Percentiles rank a stretch among this genome's conserved stretches.
Conservation (phyloP, 2,888 invertebrate species). For the Chaetogeoica ovagalla region DNA sequence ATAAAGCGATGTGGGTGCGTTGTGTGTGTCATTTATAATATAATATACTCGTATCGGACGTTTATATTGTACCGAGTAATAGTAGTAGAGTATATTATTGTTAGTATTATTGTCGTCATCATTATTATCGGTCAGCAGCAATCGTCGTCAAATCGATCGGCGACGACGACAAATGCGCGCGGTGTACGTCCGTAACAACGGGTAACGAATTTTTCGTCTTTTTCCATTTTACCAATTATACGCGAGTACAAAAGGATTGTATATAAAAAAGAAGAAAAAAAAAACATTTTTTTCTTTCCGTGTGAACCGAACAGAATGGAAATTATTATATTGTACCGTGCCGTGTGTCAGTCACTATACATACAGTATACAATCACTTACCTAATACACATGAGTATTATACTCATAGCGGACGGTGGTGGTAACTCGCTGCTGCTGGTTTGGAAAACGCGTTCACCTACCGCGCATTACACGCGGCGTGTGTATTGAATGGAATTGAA, state of each 20-base stretch:
- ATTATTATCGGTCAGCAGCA: conserved; percentile 13
- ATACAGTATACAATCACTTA: conserved; percentile 6
- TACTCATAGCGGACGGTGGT: too few relatives aligned
- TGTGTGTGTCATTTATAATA: conserved; percentile 31
- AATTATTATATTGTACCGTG: conserved; percentile 46
- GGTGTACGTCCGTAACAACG: conserved; percentile 26
- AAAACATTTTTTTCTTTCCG: conserved; percentile 12
- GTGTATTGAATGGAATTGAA: not conserved
- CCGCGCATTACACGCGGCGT: too few relatives aligned
- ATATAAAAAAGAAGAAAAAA: not conserved
- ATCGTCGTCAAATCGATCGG: conserved; percentile 35
- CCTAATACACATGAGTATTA: not conserved
- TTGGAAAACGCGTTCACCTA: conserved; percentile 24
- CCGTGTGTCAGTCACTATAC: conserved; percentile 42
- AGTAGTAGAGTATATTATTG: conserved; percentile 14
- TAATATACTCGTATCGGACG: conserved; percentile 9
- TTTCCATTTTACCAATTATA: conserved; percentile 50
- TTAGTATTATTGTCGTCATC: conserved; percentile 32
- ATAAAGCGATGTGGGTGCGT: not conserved
- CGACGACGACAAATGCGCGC: not conserved
- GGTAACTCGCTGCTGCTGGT: not conserved
- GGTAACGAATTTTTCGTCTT: conserved; percentile 47
- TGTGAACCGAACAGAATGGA: conserved; percentile 44
- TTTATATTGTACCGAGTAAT: conserved; percentile 20
- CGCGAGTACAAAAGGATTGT: conserved; percentile 45